Evolutionary conservation across 2,797 vertebrate species (phyloP).

Genomic region (Meda fulgida): DNA sequence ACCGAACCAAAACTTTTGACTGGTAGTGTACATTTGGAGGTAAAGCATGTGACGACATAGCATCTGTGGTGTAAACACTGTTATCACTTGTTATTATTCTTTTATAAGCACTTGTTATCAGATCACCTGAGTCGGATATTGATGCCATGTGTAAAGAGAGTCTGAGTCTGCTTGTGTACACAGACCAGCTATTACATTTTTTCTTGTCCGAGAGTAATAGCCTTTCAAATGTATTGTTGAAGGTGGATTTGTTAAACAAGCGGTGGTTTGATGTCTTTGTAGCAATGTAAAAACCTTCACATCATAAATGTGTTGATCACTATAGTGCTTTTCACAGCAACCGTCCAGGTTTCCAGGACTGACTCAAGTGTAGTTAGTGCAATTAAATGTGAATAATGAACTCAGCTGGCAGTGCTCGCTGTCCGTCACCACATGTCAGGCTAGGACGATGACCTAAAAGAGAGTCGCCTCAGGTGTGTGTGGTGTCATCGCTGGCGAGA

Average conservation of each 20-base stretch:
- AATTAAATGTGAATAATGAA: constrained; percentile 26
- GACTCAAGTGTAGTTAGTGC: background rate
- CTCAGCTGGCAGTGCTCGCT: constrained; percentile 17
- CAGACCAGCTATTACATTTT: background rate
- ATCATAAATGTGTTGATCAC: constrained; percentile 18
- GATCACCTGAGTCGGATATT: background rate
- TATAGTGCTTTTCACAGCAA: constrained; percentile 8
- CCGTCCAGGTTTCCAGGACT: background rate
- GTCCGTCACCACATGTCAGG: constrained; percentile 11
- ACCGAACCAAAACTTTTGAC: background rate
- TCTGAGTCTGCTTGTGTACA: constrained; percentile 8
- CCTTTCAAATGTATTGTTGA: background rate
- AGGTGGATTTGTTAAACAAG: background rate
- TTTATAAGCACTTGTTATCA: background rate
- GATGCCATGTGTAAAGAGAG: background rate
- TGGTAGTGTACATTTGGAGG: background rate
- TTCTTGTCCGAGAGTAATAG: background rate
- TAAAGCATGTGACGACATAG: background rate
- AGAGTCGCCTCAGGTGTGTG: constrained; percentile 39
- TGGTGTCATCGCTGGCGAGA: constrained; percentile 15
- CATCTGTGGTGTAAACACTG: constrained; percentile 3
- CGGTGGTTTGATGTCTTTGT: background rate
- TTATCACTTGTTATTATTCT: constrained; percentile 2
- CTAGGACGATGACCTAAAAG: constrained; percentile 25
- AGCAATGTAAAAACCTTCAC: background rate